Evolutionary conservation across 2,797 vertebrate genomes (phyloP).

Genomic region (Tapera naevia): DNA sequence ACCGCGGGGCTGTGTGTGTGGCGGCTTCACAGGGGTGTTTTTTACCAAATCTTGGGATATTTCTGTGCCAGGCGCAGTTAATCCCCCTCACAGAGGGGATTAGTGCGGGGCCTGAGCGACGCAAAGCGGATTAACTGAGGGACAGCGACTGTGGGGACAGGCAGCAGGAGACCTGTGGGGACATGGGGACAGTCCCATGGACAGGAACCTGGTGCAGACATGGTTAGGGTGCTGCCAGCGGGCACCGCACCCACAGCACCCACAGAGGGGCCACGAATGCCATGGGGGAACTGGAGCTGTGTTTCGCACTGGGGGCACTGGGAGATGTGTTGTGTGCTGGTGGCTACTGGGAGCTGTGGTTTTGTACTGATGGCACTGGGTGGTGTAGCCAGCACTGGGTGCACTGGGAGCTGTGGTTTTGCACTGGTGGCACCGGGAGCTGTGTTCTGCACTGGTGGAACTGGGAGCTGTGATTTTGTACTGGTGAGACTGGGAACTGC

Average conservation of each 20-base stretch:
- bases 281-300: fast-evolving
- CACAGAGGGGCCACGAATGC: fast-evolving
- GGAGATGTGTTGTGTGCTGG: not conserved
- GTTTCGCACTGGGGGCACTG: not conserved
- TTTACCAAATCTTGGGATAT: not conserved
- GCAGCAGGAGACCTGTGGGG: not conserved
- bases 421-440: not conserved
- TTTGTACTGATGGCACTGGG: too few relatives aligned
- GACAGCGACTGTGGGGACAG: not conserved
- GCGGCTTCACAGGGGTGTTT: fast-evolving
- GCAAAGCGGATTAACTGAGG: conserved; percentile 1
- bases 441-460: too few relatives aligned
- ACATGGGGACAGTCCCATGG: not conserved
- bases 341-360: not conserved
- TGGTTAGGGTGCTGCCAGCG: not conserved
- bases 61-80: not conserved
- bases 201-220: not conserved
- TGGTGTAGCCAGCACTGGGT: too few relatives aligned
- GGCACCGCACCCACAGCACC: not conserved
- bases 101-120: not conserved
- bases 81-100: not conserved
- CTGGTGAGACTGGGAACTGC: not conserved
- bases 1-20: fast-evolving
- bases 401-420: not conserved
- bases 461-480: not conserved